phyloP scores from a whole-genome alignment of 1,140 invertebrate genomes.

The Brachionus koreanus region DNA sequence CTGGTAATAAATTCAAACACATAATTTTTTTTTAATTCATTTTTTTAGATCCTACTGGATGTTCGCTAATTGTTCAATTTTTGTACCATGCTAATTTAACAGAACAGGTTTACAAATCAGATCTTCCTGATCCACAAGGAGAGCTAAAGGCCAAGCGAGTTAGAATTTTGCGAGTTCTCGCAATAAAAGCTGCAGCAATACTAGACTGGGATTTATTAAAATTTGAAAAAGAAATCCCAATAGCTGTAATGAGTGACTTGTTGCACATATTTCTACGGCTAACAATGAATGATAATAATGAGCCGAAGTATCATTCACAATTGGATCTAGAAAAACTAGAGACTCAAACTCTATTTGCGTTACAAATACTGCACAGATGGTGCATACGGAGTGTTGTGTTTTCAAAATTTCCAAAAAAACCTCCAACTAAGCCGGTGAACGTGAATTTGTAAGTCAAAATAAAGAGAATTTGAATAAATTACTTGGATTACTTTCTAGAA shows the following conservation, averaged over 20 bases:
- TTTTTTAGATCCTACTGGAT: slow-evolving; percentile 16
- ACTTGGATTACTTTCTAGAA: background rate
- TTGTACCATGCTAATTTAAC: slow-evolving; percentile 37
- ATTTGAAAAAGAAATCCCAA: slow-evolving; percentile 43
- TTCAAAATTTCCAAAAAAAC: slow-evolving; percentile 43
- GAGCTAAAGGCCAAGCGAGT: slow-evolving; percentile 23
- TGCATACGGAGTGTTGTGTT: slow-evolving; percentile 23
- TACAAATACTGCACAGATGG: slow-evolving; percentile 37
- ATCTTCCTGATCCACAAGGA: background rate
- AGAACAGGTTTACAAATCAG: slow-evolving; percentile 29
- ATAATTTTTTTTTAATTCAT: background rate
- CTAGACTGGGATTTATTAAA: slow-evolving; percentile 27
- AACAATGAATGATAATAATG: slow-evolving; percentile 12
- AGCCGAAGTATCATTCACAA: slow-evolving; percentile 34
- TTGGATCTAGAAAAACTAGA: slow-evolving; percentile 23
- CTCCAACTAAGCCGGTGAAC: background rate
- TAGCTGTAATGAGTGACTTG: slow-evolving; percentile 41
- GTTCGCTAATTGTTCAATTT: slow-evolving; percentile 39
- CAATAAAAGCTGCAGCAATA: slow-evolving; percentile 26
- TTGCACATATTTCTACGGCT: slow-evolving; percentile 28
- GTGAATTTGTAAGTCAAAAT: slow-evolving; percentile 23
- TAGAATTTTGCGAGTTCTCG: background rate
- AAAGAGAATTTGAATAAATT: background rate
- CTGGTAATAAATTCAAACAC: background rate
- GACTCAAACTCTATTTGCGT: slow-evolving; percentile 25